A percentile compares a stretch with the other conserved stretches of the same genome.
Evolutionary conservation across 2,888 invertebrate genomes (phyloP).

Genomic region (Syritta pipiens): DNA sequence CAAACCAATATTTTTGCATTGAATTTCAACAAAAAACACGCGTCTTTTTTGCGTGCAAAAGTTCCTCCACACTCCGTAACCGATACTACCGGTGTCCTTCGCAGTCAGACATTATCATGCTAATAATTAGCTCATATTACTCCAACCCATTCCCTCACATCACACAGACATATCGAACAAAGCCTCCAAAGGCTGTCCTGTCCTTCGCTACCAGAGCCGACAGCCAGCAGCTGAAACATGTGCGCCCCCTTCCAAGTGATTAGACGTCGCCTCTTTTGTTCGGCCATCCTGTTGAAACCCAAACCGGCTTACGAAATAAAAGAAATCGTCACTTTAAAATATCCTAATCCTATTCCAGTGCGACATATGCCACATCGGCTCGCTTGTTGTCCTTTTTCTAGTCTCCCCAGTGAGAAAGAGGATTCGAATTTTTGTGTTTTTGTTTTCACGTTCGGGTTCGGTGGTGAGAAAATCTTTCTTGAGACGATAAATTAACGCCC

Average conservation of each 20-base stretch:
- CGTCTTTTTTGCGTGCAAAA: not conserved
- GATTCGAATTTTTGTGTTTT: not conserved
- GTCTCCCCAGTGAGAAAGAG: not conserved
- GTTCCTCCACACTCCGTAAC: not conserved
- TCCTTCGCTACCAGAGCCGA: not conserved
- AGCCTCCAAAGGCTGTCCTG: not conserved
- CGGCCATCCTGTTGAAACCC: constrained; percentile 28
- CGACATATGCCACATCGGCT: constrained; percentile 34
- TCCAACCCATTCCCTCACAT: constrained; percentile 7
- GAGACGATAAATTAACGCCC: constrained; percentile 42
- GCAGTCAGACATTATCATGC: constrained; percentile 16
- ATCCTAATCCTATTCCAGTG: constrained; percentile 7
- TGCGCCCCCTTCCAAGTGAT: constrained; percentile 1
- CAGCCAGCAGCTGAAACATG: constrained; percentile 29
- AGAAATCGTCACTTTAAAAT: constrained; percentile 13
- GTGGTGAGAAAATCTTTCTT: constrained; percentile 18
- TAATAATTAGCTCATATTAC: constrained; percentile 57
- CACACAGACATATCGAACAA: too few species aligned
- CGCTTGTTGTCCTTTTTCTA: constrained; percentile 15
- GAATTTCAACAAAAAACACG: not conserved
- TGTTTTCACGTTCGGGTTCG: not conserved
- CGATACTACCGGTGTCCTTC: constrained; percentile 1
- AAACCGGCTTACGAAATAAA: constrained; percentile 7
- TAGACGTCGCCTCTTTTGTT: not conserved
- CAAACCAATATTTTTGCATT: constrained; percentile 8